A percentile compares a stretch with the other conserved stretches of the same genome.
These are phyloP conservation scores for Eurystomus gularis DNA, from an alignment of 2,113 vertebrate species.

Conservation along the genomic window DNA sequence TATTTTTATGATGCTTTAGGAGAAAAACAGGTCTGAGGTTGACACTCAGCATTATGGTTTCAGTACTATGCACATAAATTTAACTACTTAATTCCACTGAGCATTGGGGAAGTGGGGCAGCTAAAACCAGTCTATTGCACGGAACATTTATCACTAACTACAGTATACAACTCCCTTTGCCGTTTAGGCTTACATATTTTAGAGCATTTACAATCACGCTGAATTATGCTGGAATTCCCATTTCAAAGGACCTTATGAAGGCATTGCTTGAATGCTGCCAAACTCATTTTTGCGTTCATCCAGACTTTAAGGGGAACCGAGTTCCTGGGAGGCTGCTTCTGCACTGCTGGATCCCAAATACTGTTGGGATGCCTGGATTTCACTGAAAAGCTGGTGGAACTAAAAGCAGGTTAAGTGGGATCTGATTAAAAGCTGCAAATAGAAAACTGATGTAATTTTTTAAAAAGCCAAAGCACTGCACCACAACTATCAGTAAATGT, in stretches of 20 bases:
- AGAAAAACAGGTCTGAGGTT: conserved; percentile 8
- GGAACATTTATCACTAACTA: conserved; percentile 51
- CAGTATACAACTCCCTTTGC: conserved; percentile 44
- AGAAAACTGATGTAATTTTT: not conserved
- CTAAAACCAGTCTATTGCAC: conserved; percentile 1
- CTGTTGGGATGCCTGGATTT: not conserved
- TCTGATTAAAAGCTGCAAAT: not conserved
- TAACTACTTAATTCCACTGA: conserved; percentile 47
- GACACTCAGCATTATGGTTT: conserved; percentile 4
- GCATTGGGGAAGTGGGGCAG: conserved; percentile 21
- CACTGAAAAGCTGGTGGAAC: not conserved
- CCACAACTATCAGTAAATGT: not conserved
- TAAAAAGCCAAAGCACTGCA: not conserved
- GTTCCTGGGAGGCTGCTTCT: not conserved
- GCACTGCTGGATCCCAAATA: not conserved
- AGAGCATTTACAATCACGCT: conserved; percentile 27
- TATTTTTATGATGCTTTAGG: conserved; percentile 29
- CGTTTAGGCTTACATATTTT: conserved; percentile 22
- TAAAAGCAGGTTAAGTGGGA: not conserved
- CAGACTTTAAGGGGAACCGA: not conserved
- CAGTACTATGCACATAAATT: conserved; percentile 15
- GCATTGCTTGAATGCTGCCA: conserved; percentile 7
- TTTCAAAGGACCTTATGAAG: conserved; percentile 34
- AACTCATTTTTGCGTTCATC: not conserved
- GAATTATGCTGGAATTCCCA: conserved; percentile 46